These are phyloP conservation scores for Zalophus californianus DNA, from an alignment of 2,797 vertebrate genomes.

Conservation along the genomic window DNA sequence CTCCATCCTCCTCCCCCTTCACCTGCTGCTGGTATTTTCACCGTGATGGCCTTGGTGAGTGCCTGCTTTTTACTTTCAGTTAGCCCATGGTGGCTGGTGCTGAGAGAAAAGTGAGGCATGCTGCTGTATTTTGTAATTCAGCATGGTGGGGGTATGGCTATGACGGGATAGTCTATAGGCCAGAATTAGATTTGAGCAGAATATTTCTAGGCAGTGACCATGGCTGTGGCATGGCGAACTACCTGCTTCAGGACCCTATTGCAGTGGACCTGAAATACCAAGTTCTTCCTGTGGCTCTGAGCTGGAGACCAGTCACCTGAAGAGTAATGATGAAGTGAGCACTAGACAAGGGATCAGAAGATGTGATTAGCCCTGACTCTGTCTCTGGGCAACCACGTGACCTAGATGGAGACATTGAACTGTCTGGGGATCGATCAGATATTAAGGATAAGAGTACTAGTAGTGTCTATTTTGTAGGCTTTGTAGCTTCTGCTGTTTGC, in stretches of 20 bases:
- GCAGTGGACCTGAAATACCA: too few species aligned
- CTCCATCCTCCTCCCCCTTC: not conserved
- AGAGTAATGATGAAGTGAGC: too few species aligned
- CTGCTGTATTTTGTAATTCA: slow-evolving; percentile 8
- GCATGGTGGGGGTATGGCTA: not conserved
- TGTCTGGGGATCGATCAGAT: not conserved
- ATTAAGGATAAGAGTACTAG: not conserved
- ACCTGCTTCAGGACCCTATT: too few species aligned
- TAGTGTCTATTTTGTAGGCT: not conserved
- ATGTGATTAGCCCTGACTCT: not conserved
- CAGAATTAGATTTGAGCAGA: too few species aligned
- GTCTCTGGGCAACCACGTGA: not conserved
- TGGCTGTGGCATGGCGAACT: too few species aligned
- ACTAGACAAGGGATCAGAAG: not conserved
- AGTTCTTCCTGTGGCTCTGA: too few species aligned
- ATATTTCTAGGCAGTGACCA: too few species aligned
- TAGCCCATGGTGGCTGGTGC: not conserved
- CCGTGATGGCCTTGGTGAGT: not conserved
- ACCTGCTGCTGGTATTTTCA: not conserved
- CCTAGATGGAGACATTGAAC: not conserved
- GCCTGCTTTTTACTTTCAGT: not conserved
- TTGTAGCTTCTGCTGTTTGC: not conserved
- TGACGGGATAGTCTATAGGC: too few species aligned
- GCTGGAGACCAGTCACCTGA: too few species aligned
- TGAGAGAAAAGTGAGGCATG: not conserved